Percentiles rank a stretch among this genome's conserved stretches.
These are phyloP conservation scores for Metellina segmentata DNA, from an alignment of 2,888 invertebrate genomes.

Conservation along the genomic window DNA sequence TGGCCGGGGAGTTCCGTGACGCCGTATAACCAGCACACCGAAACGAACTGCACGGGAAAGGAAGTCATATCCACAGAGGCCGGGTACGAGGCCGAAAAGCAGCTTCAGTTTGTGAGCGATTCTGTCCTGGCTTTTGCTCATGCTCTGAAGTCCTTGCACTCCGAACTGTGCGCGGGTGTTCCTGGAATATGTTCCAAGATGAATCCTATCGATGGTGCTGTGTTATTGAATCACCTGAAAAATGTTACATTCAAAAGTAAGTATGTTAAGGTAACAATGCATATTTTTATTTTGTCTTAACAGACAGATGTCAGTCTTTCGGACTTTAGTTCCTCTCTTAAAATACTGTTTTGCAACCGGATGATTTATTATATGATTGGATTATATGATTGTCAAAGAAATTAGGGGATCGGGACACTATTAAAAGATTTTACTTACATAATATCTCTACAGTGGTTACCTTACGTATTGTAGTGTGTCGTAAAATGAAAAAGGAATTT, in stretches of 20 bases:
- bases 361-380: no score
- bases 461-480: no score
- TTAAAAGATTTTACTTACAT: no score
- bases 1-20: conserved; percentile 88
- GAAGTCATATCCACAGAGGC: conserved; percentile 88
- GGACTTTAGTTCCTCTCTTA: no score
- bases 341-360: background rate
- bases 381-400: background rate
- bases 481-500: no score
- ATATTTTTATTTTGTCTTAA: background rate
- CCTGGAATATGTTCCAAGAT: conserved; percentile 90
- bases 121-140: conserved; percentile 97
- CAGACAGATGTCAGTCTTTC: no score
- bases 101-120: conserved; percentile 97
- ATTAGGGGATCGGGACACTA: background rate
- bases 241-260: conserved; percentile 94
- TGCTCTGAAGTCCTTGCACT: conserved; percentile 92
- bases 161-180: conserved; percentile 87
- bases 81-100: conserved; percentile 91
- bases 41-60: conserved; percentile 87
- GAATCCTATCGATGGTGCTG: conserved; percentile 93
- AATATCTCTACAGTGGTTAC: no score
- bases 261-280: conserved; percentile 77
- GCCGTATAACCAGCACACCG: conserved; percentile 90
- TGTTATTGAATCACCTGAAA: conserved; percentile 90